Percentiles rank a stretch among this genome's conserved stretches.
phyloP scores from a whole-genome alignment of 2,888 invertebrate genomes.

The Perdita meconis region DNA sequence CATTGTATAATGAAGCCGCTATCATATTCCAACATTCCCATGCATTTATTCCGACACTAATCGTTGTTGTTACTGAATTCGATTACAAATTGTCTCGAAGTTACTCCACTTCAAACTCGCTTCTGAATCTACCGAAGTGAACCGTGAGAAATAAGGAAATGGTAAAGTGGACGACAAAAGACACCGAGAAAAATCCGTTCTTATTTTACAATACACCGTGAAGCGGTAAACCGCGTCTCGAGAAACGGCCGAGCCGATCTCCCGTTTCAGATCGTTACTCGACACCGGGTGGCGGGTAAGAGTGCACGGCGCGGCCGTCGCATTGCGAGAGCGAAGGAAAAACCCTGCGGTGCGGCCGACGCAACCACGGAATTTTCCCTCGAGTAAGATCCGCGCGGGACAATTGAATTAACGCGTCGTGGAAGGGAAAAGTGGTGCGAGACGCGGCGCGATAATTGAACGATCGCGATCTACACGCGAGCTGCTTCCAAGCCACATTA shows the following conservation, averaged over 20 bases:
- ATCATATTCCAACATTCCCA: background rate
- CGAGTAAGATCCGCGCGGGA: background rate
- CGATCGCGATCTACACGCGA: slow-evolving; percentile 19
- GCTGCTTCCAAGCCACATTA: background rate
- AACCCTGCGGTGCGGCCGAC: slow-evolving; percentile 10
- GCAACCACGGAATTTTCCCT: slow-evolving; percentile 25
- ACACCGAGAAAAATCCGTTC: slow-evolving; percentile 35
- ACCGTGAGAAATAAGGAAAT: slow-evolving; percentile 50
- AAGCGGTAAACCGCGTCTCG: slow-evolving; percentile 61
- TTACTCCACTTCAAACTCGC: background rate
- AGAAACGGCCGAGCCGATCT: slow-evolving; percentile 45
- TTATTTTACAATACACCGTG: slow-evolving; percentile 43
- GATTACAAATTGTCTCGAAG: background rate
- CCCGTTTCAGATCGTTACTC: slow-evolving; percentile 56
- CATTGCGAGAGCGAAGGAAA: slow-evolving; percentile 42
- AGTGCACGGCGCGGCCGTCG: slow-evolving; percentile 42
- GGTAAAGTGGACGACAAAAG: slow-evolving; percentile 1
- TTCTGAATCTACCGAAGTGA: background rate
- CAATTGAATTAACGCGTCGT: slow-evolving; percentile 39
- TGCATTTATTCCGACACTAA: background rate
- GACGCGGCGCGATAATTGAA: slow-evolving; percentile 29
- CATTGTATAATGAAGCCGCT: too few species aligned
- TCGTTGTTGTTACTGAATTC: background rate
- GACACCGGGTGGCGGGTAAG: slow-evolving; percentile 58
- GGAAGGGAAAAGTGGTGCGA: slow-evolving; percentile 8